A percentile compares a stretch with the other conserved stretches of the same genome.
Evolutionary conservation across 2,888 invertebrate species (phyloP).

Genomic region (Aporophyla lueneburgensis): DNA sequence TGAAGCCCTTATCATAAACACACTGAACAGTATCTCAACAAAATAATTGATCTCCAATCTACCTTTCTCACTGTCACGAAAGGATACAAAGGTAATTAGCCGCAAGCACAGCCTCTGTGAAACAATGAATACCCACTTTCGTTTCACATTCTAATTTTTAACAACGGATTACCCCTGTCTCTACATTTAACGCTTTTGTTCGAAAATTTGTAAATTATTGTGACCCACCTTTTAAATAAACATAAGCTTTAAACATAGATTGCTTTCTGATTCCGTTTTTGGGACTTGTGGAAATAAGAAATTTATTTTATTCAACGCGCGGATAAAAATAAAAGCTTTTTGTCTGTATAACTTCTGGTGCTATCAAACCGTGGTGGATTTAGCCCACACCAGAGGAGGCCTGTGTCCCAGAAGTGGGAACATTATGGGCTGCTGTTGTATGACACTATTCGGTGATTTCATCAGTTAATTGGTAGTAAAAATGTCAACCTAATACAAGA

Average conservation of each 20-base stretch:
- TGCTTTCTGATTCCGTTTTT: slow-evolving; percentile 46
- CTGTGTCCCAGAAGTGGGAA: too few relatives aligned
- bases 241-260: slow-evolving; percentile 24
- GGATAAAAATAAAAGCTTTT: slow-evolving; percentile 23
- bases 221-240: slow-evolving; percentile 39
- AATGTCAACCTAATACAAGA: too few relatives aligned
- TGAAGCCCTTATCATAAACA: slow-evolving; percentile 6
- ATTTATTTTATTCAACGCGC: slow-evolving; percentile 23
- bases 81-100: slow-evolving; percentile 44
- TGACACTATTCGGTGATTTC: too few relatives aligned
- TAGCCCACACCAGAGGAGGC: too few relatives aligned
- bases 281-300: slow-evolving; percentile 24
- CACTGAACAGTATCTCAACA: slow-evolving; percentile 21
- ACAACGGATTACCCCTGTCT: slow-evolving; percentile 10
- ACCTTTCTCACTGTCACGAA: slow-evolving; percentile 46
- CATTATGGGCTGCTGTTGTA: too few relatives aligned
- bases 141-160: slow-evolving; percentile 29
- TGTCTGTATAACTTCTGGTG: slow-evolving; percentile 17
- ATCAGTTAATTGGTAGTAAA: too few relatives aligned
- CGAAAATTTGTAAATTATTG: slow-evolving; percentile 40
- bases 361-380: slow-evolving; percentile 9
- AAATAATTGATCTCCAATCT: slow-evolving; percentile 36
- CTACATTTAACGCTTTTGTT: slow-evolving; percentile 32
- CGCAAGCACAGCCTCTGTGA: slow-evolving; percentile 17
- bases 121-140: slow-evolving; percentile 29